These are phyloP conservation scores for Suricata suricatta DNA, from an alignment of 2,113 vertebrate genomes.

Conservation along the genomic window DNA sequence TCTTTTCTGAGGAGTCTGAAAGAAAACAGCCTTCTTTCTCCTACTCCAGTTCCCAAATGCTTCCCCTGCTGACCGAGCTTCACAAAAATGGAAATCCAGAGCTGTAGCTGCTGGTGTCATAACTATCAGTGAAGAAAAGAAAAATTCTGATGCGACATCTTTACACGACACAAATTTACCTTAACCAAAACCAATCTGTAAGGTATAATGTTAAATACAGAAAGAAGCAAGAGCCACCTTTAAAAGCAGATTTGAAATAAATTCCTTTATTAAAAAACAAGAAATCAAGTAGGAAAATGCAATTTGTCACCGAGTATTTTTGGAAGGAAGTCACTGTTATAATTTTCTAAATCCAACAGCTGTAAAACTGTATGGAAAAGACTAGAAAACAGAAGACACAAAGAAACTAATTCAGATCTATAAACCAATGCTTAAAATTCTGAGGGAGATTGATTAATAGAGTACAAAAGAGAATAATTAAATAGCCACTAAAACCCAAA, in stretches of 20 bases:
- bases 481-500: constrained; percentile 36
- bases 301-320: constrained; percentile 11
- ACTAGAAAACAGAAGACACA: constrained; percentile 17
- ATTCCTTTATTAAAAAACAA: background rate
- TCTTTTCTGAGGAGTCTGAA: background rate
- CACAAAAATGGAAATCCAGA: background rate
- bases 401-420: background rate
- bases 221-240: background rate
- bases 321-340: background rate
- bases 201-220: background rate
- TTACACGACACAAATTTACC: background rate
- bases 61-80: background rate
- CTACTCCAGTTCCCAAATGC: background rate
- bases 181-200: background rate
- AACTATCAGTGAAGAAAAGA: background rate
- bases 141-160: background rate
- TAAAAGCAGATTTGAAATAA: background rate
- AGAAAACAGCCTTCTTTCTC: background rate
- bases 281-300: background rate
- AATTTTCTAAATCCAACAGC: constrained; percentile 3
- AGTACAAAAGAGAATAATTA: background rate
- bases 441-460: background rate
- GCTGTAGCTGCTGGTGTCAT: background rate
- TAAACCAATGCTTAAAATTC: background rate
- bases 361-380: background rate